These are phyloP conservation scores for Drosophila ambigua DNA, from an alignment of 1,140 invertebrate genomes.

Conservation along the genomic window DNA sequence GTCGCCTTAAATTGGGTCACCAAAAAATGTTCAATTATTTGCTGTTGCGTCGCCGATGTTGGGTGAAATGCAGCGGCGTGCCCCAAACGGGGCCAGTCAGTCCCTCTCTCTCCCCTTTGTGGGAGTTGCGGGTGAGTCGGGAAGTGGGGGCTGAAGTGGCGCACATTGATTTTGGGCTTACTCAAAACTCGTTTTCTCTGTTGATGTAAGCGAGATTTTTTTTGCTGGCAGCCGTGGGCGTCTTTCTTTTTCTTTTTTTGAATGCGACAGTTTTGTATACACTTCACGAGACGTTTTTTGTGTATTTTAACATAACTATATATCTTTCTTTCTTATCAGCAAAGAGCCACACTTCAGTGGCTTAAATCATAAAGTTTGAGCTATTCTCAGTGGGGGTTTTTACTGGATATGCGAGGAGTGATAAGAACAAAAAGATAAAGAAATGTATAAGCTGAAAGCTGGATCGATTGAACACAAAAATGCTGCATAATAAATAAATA, in stretches of 20 bases:
- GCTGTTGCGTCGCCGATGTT: conserved; percentile 16
- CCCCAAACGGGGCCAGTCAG: conserved; percentile 19
- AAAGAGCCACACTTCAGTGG: too few relatives aligned
- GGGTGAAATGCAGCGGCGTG: conserved; percentile 54
- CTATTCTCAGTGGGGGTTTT: background rate
- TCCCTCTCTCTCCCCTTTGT: too few relatives aligned
- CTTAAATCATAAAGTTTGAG: background rate
- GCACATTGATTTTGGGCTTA: conserved; percentile 62
- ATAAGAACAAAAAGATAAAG: too few relatives aligned
- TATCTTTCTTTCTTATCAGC: too few relatives aligned
- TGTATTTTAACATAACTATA: conserved; percentile 2
- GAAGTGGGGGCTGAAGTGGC: background rate
- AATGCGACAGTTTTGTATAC: conserved; percentile 32
- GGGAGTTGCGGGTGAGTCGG: background rate
- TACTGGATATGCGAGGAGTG: background rate
- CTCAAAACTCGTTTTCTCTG: conserved; percentile 59
- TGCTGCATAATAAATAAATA: too few relatives aligned
- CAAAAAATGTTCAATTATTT: conserved; percentile 74
- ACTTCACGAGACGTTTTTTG: conserved; percentile 24
- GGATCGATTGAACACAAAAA: too few relatives aligned
- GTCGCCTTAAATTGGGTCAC: conserved; percentile 72
- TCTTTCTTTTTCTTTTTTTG: background rate
- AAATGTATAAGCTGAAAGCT: too few relatives aligned
- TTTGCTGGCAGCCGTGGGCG: conserved; percentile 19
- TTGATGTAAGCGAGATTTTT: conserved; percentile 62